Evolutionary conservation across 2,797 vertebrate species (phyloP).

Genomic region (Galago senegalensis): DNA sequence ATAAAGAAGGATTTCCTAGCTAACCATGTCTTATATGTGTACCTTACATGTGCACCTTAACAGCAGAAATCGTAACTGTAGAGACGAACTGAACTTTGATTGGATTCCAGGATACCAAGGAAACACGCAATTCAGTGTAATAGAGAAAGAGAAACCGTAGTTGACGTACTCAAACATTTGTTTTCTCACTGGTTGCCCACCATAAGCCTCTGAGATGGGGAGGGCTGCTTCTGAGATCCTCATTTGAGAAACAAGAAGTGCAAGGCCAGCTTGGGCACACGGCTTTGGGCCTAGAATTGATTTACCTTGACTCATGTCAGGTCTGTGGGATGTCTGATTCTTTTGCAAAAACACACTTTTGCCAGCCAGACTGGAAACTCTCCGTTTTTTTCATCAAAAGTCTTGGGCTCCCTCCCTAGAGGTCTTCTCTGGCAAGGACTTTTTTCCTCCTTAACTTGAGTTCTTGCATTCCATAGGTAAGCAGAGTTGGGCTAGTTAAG

Average conservation of each 20-base stretch:
- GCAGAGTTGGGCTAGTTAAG: constrained; percentile 35
- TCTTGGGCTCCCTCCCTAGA: constrained; percentile 9
- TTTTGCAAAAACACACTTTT: constrained; percentile 64
- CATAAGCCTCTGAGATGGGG: not conserved
- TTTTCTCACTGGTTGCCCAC: not conserved
- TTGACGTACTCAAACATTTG: not conserved
- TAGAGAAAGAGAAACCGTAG: not conserved
- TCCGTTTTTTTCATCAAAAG: constrained; percentile 58
- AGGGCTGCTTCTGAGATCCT: not conserved
- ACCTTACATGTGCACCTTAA: not conserved
- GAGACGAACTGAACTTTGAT: constrained; percentile 29
- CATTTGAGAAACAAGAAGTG: constrained; percentile 4
- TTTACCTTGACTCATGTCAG: constrained; percentile 23
- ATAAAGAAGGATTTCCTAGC: not conserved
- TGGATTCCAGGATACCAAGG: not conserved
- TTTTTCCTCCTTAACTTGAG: constrained; percentile 43
- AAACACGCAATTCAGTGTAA: not conserved
- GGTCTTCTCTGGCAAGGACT: constrained; percentile 41
- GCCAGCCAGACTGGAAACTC: constrained; percentile 38
- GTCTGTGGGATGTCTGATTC: constrained; percentile 48
- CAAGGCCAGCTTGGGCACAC: not conserved
- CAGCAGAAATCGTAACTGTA: constrained; percentile 35
- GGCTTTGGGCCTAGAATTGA: not conserved
- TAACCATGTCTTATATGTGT: not conserved
- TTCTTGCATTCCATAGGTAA: constrained; percentile 65